These are phyloP conservation scores for Phymanthus crucifer DNA, from an alignment of 92 coral and sea anemone species.

Conservation along the genomic window DNA sequence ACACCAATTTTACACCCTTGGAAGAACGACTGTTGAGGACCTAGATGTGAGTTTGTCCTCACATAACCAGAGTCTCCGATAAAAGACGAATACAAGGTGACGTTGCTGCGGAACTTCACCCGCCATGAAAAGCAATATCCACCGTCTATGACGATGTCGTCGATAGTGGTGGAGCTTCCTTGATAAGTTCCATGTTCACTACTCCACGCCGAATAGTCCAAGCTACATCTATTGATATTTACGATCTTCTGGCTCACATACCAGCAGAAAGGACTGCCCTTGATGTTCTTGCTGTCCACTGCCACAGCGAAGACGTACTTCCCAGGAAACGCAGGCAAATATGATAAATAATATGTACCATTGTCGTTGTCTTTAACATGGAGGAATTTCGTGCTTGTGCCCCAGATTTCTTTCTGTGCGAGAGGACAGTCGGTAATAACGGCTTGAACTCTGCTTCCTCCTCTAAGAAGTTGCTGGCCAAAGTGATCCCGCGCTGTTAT, in stretches of 20 bases:
- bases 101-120: slow-evolving; percentile 27
- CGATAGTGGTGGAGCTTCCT: slow-evolving; percentile 29
- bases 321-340: slow-evolving; percentile 34
- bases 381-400: slow-evolving; percentile 17
- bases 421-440: slow-evolving; percentile 20
- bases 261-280: slow-evolving; percentile 63
- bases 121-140: slow-evolving; percentile 40
- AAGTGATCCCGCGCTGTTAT: slow-evolving; percentile 32
- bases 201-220: not conserved
- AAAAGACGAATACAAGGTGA: not conserved
- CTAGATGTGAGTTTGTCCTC: not conserved
- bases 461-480: not conserved
- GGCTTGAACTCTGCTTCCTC: slow-evolving; percentile 23
- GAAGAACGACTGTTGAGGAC: slow-evolving; percentile 27
- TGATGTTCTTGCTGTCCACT: slow-evolving; percentile 28
- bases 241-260: slow-evolving; percentile 34
- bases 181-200: slow-evolving; percentile 14
- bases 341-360: slow-evolving; percentile 43
- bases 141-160: slow-evolving; percentile 42
- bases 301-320: slow-evolving; percentile 24
- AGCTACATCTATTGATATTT: not conserved
- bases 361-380: slow-evolving; percentile 33
- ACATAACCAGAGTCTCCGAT: not conserved
- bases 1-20: slow-evolving; percentile 42
- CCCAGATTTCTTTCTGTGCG: slow-evolving; percentile 8